Evolutionary conservation across 2,888 invertebrate species (phyloP).

Genomic region (Gari tellinella): DNA sequence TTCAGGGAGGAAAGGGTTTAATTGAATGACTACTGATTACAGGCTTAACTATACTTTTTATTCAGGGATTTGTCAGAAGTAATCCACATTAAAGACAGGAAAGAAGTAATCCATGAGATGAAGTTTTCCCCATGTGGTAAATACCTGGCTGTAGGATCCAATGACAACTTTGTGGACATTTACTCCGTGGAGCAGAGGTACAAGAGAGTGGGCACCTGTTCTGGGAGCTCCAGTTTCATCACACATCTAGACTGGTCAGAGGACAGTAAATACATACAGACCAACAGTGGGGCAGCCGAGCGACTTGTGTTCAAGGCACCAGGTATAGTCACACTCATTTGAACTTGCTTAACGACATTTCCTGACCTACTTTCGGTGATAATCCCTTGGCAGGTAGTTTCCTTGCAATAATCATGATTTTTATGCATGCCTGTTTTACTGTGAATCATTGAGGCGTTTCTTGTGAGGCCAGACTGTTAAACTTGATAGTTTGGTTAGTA

Average conservation of each 20-base stretch:
- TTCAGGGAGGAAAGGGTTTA: no score
- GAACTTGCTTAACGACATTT: no score
- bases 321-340: conserved; percentile 77
- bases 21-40: neutral
- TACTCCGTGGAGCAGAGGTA: conserved; percentile 82
- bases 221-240: conserved; percentile 84
- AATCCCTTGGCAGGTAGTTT: no score
- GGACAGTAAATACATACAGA: conserved; percentile 84
- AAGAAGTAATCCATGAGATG: conserved; percentile 84
- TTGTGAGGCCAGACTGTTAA: no score
- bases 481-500: no score
- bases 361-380: no score
- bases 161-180: conserved; percentile 85
- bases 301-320: conserved; percentile 83
- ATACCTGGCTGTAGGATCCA: conserved; percentile 84
- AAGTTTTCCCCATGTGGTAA: conserved; percentile 85
- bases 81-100: conserved; percentile 82
- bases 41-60: conserved; percentile 3
- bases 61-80: conserved; percentile 83
- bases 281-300: conserved; percentile 84
- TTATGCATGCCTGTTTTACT: no score
- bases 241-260: conserved; percentile 85
- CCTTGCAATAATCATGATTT: no score
- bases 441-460: no score
- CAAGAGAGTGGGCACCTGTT: conserved; percentile 82